Evolutionary conservation across 2,113 vertebrate species (phyloP), one percentile per base, ranked within the genome.

Genomic region (Poeciliopsis retropinna): DNA sequence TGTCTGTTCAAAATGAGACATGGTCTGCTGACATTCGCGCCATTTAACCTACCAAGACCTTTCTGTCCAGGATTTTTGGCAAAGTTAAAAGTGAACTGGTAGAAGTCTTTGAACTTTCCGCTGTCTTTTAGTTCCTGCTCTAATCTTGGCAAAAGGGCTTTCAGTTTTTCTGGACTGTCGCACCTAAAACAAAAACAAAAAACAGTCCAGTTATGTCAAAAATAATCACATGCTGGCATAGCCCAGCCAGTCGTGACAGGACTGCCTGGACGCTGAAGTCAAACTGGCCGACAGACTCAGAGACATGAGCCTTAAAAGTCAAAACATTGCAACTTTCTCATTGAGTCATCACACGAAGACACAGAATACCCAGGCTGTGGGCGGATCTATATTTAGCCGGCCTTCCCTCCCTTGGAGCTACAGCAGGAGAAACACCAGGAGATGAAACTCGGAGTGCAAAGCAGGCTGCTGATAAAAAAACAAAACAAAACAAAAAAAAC

Each of bases 11-110:
- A 34, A 29, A 72, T 25, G 4, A 25, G 30, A 17, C 8, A 3
- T 51, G 0, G 34, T 17, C 32, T 60, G 30, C 27, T 2, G n/a
- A 17, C 2, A 14, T 64, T 32, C 10, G 9, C 47, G 28, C 76
- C 27, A 4, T 28, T 68, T 27, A 70, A 57, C 95, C 95, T 93
- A 99, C 97, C 97, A 91, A 98, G 91, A 85, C 96, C 97, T 89
- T 99, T 99, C 82, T 99, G 97, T 84, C 96, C 97, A 51, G 96
- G 97, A 85, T 97, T 99, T 94, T 97, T 97, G 86, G 98, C 97
- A 92, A 98, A 98, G 86, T 96, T 96, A 92, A 99, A 98, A 76
- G 97, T 98, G 93, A 99, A 97, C 85, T 99, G 97, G 92, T 99
- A 98, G 89, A 99, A 97, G 81, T 98, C 97, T 92, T 97, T 98